phyloP scores from a whole-genome alignment of 1,140 invertebrate species.

The Hypsibius dujardini region DNA sequence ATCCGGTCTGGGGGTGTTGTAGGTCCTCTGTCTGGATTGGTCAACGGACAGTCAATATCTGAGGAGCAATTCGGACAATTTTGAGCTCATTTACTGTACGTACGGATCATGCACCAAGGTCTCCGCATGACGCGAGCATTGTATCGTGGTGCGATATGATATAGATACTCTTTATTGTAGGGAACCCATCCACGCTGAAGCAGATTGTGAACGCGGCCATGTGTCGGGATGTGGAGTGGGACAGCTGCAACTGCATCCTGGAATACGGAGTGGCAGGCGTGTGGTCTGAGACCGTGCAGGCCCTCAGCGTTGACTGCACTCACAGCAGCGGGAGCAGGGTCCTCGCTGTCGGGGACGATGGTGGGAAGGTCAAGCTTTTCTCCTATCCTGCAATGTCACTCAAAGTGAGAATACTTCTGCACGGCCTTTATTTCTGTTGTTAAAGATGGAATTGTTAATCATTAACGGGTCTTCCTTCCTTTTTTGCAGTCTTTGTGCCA shows the following conservation, averaged over 20 bases:
- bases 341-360: constrained; percentile 67
- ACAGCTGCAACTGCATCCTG: constrained; percentile 58
- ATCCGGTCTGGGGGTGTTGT: no score
- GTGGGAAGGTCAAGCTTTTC: constrained; percentile 74
- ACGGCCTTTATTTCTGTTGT: constrained; percentile 30
- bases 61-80: constrained; percentile 73
- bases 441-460: constrained; percentile 20
- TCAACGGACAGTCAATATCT: constrained; percentile 60
- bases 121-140: no score
- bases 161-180: constrained; percentile 39
- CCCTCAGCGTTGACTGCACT: constrained; percentile 12
- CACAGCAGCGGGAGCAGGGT: constrained; percentile 34
- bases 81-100: constrained; percentile 77
- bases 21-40: constrained; percentile 57
- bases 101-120: no score
- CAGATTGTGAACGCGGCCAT: constrained; percentile 53
- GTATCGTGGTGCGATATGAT: no score
- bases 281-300: constrained; percentile 6
- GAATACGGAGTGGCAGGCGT: constrained; percentile 42
- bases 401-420: constrained; percentile 43
- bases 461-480: constrained; percentile 24
- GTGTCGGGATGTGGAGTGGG: constrained; percentile 61
- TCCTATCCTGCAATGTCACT: constrained; percentile 61
- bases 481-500: constrained; percentile 55
- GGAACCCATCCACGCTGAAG: constrained; percentile 66